Conservation (phyloP, 2,888 invertebrate genomes). For the Yponomeuta malinellus region DNA sequence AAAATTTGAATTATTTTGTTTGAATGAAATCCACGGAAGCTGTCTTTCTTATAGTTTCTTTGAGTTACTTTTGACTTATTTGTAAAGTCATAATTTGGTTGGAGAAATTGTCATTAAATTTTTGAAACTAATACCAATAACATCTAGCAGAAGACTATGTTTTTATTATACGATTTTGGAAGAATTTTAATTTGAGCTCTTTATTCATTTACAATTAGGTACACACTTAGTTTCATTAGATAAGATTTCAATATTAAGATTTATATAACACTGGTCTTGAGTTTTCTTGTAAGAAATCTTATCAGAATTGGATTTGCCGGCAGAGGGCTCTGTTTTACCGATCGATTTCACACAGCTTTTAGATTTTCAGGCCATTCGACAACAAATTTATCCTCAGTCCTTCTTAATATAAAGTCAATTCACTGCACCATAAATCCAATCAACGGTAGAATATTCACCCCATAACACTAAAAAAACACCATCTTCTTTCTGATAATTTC, state of each 20-base stretch:
- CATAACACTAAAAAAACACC: conserved; percentile 18
- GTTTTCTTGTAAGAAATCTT: conserved; percentile 14
- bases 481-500: not conserved
- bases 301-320: conserved; percentile 28
- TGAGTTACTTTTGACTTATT: not conserved
- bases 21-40: not conserved
- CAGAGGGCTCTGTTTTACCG: conserved; percentile 49
- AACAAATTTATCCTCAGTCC: not conserved
- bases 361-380: conserved; percentile 13
- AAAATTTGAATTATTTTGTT: conserved; percentile 7
- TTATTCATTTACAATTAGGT: not conserved
- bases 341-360: conserved; percentile 39
- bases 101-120: not conserved
- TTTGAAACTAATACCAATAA: not conserved
- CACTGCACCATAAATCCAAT: conserved; percentile 29
- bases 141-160: conserved; percentile 1
- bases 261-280: conserved; percentile 23
- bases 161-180: conserved; percentile 24
- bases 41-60: not conserved
- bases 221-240: not conserved
- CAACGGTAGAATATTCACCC: conserved; percentile 23
- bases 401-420: conserved; percentile 3
- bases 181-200: conserved; percentile 31
- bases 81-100: not conserved
- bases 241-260: conserved; percentile 19